Evolutionary conservation across 2,113 vertebrate species (phyloP).

Genomic region (Ophthalmotilapia sp.): DNA sequence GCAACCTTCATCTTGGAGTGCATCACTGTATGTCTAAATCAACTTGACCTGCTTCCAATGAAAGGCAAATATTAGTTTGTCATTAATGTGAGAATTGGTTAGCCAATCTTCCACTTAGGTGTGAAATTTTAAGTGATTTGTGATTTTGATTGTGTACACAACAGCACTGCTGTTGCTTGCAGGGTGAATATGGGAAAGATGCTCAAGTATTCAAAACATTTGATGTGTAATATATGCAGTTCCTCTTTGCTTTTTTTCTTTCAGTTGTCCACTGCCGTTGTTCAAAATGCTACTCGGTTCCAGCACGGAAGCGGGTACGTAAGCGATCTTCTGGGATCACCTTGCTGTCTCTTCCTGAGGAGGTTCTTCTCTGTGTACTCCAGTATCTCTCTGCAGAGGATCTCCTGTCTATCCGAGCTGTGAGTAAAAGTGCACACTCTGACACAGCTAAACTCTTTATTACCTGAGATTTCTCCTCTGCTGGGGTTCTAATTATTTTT

Average conservation of each 20-base stretch:
- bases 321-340: slow-evolving; percentile 77
- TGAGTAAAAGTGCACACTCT: slow-evolving; percentile 68
- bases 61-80: slow-evolving; percentile 22
- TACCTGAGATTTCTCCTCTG: not conserved
- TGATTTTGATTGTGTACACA: not conserved
- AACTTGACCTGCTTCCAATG: not conserved
- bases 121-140: slow-evolving; percentile 8
- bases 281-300: slow-evolving; percentile 86
- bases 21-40: not conserved
- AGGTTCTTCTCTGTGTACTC: slow-evolving; percentile 87
- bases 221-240: not conserved
- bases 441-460: not conserved
- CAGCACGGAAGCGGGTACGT: slow-evolving; percentile 77
- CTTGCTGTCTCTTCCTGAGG: slow-evolving; percentile 85
- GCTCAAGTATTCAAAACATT: not conserved
- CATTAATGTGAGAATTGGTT: slow-evolving; percentile 19
- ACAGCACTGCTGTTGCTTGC: not conserved
- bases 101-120: not conserved
- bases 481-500: not conserved
- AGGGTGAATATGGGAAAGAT: not conserved
- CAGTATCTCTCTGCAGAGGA: slow-evolving; percentile 89
- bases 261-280: slow-evolving; percentile 87
- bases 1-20: not conserved
- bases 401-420: slow-evolving; percentile 85
- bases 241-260: not conserved